These are phyloP conservation scores for Thereuonema tuberculata DNA, from an alignment of 1,140 invertebrate species.

Conservation along the genomic window DNA sequence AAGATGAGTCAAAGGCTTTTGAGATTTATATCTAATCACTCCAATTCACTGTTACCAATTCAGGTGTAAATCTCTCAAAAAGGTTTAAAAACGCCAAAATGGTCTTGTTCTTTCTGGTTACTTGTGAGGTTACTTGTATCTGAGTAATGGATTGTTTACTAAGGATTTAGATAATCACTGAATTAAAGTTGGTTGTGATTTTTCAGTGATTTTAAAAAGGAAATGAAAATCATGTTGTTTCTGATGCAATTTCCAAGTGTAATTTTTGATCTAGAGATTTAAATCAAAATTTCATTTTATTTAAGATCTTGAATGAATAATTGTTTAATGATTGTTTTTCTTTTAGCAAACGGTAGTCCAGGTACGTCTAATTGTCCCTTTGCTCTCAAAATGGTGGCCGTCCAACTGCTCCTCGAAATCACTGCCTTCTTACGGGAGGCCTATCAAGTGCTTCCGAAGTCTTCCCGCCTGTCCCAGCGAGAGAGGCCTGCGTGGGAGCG, in stretches of 20 bases:
- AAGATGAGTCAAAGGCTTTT: no score
- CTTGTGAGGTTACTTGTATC: no score
- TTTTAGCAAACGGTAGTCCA: conserved; percentile 65
- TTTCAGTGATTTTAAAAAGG: background rate
- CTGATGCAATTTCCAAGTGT: background rate
- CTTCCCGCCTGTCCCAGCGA: conserved; percentile 17
- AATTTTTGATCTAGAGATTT: background rate
- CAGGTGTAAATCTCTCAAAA: no score
- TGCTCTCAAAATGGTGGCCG: conserved; percentile 80
- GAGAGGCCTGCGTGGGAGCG: conserved; percentile 26
- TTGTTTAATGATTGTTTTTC: conserved; percentile 20
- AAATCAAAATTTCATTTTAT: background rate
- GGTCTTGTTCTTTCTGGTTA: no score
- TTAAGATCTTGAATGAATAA: background rate
- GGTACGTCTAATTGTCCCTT: conserved; percentile 78
- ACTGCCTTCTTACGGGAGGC: conserved; percentile 94
- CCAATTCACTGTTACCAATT: no score
- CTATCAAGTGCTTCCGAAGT: conserved; percentile 49
- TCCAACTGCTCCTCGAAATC: conserved; percentile 86
- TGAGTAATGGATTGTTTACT: no score
- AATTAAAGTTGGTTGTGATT: background rate
- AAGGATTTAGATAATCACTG: no score
- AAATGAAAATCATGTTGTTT: background rate
- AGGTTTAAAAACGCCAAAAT: no score
- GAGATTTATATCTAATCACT: no score